phyloP scores from a whole-genome alignment of 2,888 invertebrate genomes.

The Phoenoteleia sp. region DNA sequence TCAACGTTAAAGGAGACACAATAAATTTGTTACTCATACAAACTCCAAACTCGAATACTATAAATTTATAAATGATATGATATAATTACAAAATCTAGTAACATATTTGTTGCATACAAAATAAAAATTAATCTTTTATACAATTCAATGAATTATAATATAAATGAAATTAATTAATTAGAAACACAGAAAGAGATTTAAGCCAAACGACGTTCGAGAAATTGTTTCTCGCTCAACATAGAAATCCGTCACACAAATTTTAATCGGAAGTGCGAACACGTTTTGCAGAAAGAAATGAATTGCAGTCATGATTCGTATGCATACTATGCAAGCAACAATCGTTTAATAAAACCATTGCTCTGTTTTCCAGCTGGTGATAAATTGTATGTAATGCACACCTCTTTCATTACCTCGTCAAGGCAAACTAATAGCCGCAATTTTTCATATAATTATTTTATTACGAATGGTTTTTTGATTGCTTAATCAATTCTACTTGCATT shows the following conservation, averaged over 20 bases:
- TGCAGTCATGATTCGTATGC: background rate
- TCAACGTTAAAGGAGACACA: too few species aligned
- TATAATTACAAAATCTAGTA: too few species aligned
- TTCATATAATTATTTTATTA: constrained; percentile 1
- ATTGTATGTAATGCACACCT: background rate
- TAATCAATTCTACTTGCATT: too few species aligned
- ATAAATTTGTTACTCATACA: too few species aligned
- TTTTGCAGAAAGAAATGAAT: constrained; percentile 6
- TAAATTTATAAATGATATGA: too few species aligned
- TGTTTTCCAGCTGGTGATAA: background rate
- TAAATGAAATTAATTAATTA: too few species aligned
- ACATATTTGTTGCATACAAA: too few species aligned
- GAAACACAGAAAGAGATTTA: too few species aligned
- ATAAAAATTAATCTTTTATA: too few species aligned
- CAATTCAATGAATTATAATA: too few species aligned
- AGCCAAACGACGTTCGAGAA: too few species aligned
- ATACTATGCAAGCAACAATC: constrained; percentile 5
- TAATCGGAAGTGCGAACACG: background rate
- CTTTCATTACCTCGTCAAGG: constrained; percentile 5
- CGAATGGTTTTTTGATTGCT: background rate
- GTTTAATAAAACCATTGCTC: constrained; percentile 17
- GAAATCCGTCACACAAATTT: constrained; percentile 3
- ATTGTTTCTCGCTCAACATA: background rate
- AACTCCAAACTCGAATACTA: too few species aligned
- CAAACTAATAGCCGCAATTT: background rate